phyloP scores from a whole-genome alignment of 2,113 vertebrate genomes.

The Myotis davidii region DNA sequence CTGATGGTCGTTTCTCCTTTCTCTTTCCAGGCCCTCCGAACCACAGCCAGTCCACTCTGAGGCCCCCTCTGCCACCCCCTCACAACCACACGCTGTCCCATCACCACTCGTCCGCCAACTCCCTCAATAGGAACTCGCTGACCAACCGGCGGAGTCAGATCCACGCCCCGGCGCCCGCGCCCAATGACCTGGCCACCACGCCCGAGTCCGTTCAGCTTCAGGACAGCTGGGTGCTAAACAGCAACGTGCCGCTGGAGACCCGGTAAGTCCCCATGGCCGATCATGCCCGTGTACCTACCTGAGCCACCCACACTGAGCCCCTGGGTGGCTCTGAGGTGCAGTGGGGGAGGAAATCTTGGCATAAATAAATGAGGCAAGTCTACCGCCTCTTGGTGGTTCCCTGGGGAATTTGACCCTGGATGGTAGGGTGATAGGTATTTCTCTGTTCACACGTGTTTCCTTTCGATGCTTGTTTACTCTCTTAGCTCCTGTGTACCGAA shows the following conservation, averaged over 20 bases:
- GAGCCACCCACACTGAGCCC: background rate
- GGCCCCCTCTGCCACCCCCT: slow-evolving; percentile 96
- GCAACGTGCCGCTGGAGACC: slow-evolving; percentile 97
- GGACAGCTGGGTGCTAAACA: slow-evolving; percentile 99
- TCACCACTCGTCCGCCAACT: slow-evolving; percentile 97
- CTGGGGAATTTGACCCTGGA: background rate
- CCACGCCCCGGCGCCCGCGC: slow-evolving; percentile 91
- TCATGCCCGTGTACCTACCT: fast-evolving
- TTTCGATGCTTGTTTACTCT: slow-evolving; percentile 73
- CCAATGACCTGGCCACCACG: slow-evolving; percentile 96
- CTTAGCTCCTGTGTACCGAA: slow-evolving; percentile 67
- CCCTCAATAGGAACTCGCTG: slow-evolving; percentile 97
- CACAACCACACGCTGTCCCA: slow-evolving; percentile 97
- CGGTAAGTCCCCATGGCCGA: slow-evolving; percentile 84
- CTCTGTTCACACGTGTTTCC: slow-evolving; percentile 66
- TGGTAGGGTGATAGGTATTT: background rate
- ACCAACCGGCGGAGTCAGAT: slow-evolving; percentile 95
- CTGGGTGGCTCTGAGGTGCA: background rate
- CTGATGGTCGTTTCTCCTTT: slow-evolving; percentile 72
- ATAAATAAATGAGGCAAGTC: background rate
- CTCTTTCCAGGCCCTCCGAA: slow-evolving; percentile 92
- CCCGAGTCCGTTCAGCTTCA: slow-evolving; percentile 99
- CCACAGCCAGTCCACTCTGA: slow-evolving; percentile 96
- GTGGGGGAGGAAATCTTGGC: background rate
- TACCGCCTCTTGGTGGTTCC: background rate